phyloP scores from a whole-genome alignment of 2,113 vertebrate species.

The Aix galericulata region DNA sequence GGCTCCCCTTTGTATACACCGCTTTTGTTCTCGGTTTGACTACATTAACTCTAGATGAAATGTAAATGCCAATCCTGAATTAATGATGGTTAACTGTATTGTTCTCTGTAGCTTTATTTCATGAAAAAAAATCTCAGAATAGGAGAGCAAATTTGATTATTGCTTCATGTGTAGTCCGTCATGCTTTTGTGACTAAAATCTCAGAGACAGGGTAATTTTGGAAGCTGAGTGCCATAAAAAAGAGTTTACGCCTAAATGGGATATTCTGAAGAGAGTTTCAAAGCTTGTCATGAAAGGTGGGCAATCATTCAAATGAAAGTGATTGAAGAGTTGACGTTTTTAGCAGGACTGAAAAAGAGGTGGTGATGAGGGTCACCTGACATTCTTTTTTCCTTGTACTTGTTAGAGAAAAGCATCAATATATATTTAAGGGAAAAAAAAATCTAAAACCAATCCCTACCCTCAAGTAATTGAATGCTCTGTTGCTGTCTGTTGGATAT shows the following conservation, averaged over 20 bases:
- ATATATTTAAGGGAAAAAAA: neutral
- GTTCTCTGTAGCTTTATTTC: constrained; percentile 13
- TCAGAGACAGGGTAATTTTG: neutral
- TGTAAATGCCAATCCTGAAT: neutral
- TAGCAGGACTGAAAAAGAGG: neutral
- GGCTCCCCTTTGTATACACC: neutral
- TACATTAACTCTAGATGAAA: constrained; percentile 21
- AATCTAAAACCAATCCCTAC: neutral
- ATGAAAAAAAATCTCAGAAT: neutral
- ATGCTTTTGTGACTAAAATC: neutral
- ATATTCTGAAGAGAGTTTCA: neutral
- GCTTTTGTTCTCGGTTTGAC: constrained; percentile 38
- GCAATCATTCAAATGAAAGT: neutral
- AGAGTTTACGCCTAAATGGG: neutral
- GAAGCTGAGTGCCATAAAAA: neutral
- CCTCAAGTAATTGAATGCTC: neutral
- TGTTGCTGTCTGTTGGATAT: neutral
- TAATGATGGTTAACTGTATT: neutral
- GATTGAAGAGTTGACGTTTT: neutral
- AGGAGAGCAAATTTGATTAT: neutral
- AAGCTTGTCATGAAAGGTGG: neutral
- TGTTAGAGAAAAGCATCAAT: neutral
- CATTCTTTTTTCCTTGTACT: neutral
- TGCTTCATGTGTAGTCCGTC: neutral
- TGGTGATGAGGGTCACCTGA: neutral